Evolutionary conservation across 2,888 invertebrate genomes (phyloP), one percentile per base, ranked within the genome.

Genomic region (Seira ritae): DNA sequence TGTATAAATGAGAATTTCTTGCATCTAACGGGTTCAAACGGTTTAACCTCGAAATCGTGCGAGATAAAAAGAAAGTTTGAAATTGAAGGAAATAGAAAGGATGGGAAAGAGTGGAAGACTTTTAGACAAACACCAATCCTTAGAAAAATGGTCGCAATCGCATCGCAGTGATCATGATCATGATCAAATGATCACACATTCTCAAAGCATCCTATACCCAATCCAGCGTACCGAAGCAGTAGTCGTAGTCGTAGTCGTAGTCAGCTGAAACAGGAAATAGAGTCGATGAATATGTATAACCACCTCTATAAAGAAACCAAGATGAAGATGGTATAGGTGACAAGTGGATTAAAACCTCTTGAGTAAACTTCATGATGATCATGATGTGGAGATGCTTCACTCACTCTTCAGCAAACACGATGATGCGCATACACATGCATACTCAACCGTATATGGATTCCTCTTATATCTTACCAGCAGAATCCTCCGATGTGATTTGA

Each of bases 281-380:
- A 31, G 31, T 31, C 31, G 31, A 31, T 31, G 31, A 31, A 31
- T 31, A 31, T 31, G 31, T 31, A 31, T 31, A 31, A 8, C 8
- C 3, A 31, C 3, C 8, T 31, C 2, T 31, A 31, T 31, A 31
- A 31, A 31, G 8, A 8, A 31, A 8, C 2, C 3, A 31, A 31
- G 31, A 76, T 67, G 81, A 66, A 75, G 76, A 77, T 60, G 50
- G 82, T 68, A 76, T 82, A 82, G 82, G 82, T 82, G 82, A 82
- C 82, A 82, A 81, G 70, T 76, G 67, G 82, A 82, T 82, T 82
- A 82, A 31, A 77, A 82, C 82, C 82, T 82, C 82, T 82, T 77
- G 82, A 77, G 82, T 77, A 82, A 82, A 82, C 82, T 82, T 81
- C 50, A 70, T 50, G 72, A 82, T 77, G 72, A 22, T 70, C 65